Percentiles rank a stretch among this genome's conserved stretches.
phyloP scores from a whole-genome alignment of 92 coral and sea anemone species.

The Heteractis magnifica region DNA sequence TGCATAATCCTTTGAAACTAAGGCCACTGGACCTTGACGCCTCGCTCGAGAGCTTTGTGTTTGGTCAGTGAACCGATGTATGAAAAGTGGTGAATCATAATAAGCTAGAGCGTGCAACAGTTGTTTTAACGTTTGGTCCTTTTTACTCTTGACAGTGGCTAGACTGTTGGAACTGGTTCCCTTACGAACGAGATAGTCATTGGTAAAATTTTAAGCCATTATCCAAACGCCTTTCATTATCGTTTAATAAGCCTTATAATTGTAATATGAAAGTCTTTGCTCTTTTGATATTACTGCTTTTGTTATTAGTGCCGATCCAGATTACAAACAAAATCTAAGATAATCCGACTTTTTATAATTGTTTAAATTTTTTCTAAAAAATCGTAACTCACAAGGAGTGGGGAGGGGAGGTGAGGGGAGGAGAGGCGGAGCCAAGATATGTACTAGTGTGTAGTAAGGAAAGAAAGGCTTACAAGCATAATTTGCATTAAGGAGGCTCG shows the following conservation, averaged over 20 bases:
- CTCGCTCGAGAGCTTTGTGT: too few relatives aligned
- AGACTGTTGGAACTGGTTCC: neutral
- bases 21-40: too few relatives aligned
- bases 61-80: too few relatives aligned
- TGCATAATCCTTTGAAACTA: too few relatives aligned
- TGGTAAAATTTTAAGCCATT: neutral
- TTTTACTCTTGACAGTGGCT: neutral
- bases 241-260: neutral
- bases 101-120: too few relatives aligned
- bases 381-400: neutral
- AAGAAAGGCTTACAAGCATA: too few relatives aligned
- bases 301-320: neutral
- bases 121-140: too few relatives aligned
- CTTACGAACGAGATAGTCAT: neutral
- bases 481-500: too few relatives aligned
- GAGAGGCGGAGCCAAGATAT: neutral
- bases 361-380: neutral
- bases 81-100: too few relatives aligned
- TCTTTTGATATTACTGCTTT: neutral
- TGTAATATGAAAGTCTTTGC: neutral
- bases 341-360: neutral
- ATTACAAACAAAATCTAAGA: neutral
- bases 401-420: neutral
- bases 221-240: neutral
- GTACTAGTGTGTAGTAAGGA: too few relatives aligned